These are phyloP conservation scores for Hemibagrus wyckioides DNA, from an alignment of 2,113 vertebrate genomes.

Conservation along the genomic window DNA sequence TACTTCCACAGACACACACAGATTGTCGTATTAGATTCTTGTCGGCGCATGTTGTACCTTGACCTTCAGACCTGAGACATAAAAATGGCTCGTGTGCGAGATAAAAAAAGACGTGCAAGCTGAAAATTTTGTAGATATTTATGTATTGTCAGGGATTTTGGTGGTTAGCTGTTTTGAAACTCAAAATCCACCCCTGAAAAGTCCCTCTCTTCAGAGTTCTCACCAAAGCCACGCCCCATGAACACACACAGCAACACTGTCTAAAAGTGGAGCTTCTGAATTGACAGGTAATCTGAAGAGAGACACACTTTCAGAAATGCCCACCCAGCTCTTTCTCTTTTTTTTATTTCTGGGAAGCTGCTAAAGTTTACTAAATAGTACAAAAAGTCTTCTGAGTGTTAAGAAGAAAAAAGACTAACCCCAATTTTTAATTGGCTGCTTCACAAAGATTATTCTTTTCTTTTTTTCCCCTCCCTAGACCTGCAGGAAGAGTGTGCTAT, in stretches of 20 bases:
- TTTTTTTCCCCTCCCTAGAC: conserved; percentile 18
- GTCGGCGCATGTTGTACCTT: neutral
- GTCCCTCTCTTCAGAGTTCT: neutral
- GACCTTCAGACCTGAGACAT: neutral
- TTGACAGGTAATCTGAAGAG: neutral
- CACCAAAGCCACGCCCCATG: neutral
- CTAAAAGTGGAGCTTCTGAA: neutral
- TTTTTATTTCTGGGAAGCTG: neutral
- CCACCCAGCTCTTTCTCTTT: neutral
- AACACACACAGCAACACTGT: neutral
- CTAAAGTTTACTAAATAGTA: neutral
- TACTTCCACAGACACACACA: neutral
- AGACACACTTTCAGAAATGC: neutral
- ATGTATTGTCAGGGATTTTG: conserved; percentile 2
- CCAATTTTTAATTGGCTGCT: conserved; percentile 28
- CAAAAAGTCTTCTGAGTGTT: neutral
- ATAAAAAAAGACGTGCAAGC: neutral
- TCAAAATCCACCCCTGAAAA: conserved; percentile 16
- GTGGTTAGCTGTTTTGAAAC: conserved; percentile 13
- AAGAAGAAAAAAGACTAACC: neutral
- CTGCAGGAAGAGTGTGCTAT: conserved; percentile 37
- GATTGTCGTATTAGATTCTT: neutral
- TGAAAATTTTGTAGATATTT: conserved; percentile 41
- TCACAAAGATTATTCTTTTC: conserved; percentile 30
- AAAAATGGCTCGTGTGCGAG: neutral